phyloP scores from a whole-genome alignment of 2,888 invertebrate species.

The Drosophila hamatofila region DNA sequence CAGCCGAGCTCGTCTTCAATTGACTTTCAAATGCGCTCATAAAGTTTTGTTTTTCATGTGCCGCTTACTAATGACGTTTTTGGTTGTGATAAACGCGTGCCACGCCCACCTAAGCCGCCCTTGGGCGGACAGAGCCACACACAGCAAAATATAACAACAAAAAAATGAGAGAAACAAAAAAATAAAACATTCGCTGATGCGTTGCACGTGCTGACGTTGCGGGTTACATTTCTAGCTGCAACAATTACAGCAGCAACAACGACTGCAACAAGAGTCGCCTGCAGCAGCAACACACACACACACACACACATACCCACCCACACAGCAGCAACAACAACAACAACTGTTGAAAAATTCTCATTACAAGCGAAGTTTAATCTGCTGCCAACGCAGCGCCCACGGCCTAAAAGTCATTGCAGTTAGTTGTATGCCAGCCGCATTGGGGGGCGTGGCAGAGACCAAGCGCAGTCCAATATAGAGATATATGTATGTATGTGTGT shows the following conservation, averaged over 20 bases:
- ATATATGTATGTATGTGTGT: slow-evolving; percentile 18
- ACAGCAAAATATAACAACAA: not conserved
- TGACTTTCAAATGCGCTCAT: slow-evolving; percentile 18
- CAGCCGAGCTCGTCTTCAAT: not conserved
- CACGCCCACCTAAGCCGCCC: slow-evolving; percentile 36
- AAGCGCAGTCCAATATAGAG: slow-evolving; percentile 51
- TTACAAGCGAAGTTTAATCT: slow-evolving; percentile 77
- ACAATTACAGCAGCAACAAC: slow-evolving; percentile 12
- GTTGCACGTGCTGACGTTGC: slow-evolving; percentile 47
- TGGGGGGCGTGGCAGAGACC: slow-evolving; percentile 2
- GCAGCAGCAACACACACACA: slow-evolving; percentile 48
- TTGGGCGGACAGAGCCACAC: not conserved
- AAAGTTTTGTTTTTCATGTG: slow-evolving; percentile 4
- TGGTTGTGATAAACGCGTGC: slow-evolving; percentile 34
- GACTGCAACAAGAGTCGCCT: slow-evolving; percentile 58
- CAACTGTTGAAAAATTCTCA: slow-evolving; percentile 65
- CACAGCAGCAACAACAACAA: slow-evolving; percentile 36
- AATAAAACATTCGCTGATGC: slow-evolving; percentile 11
- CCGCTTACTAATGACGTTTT: slow-evolving; percentile 40
- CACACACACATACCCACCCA: slow-evolving; percentile 27
- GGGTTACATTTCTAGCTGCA: slow-evolving; percentile 43
- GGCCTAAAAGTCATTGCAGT: slow-evolving; percentile 26
- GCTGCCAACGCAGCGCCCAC: slow-evolving; percentile 57
- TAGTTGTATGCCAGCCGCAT: not conserved
- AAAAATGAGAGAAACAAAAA: not conserved